Percentiles rank a stretch among this genome's conserved stretches.
Conservation (phyloP, 2,113 vertebrate species). For the Buteo buteo region DNA sequence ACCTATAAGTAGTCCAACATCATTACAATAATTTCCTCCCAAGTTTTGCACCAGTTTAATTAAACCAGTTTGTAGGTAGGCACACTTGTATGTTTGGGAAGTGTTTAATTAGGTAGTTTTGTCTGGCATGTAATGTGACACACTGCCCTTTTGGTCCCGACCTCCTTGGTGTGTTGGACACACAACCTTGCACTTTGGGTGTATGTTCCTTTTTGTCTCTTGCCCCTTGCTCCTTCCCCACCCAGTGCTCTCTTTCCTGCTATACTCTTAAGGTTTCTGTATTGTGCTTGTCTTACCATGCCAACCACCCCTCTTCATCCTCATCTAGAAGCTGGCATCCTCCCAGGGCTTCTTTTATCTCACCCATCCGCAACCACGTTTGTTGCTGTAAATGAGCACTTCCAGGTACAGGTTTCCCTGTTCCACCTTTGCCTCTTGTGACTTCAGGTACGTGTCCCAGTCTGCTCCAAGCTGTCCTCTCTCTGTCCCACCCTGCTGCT, state of each 20-base stretch:
- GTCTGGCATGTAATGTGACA: neutral
- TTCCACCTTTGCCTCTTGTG: neutral
- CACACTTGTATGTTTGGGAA: neutral
- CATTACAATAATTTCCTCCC: neutral
- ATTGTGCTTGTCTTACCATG: neutral
- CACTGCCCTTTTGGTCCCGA: neutral
- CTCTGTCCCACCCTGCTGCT: neutral
- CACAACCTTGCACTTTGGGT: neutral
- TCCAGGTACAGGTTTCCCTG: neutral
- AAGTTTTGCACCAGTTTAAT: neutral
- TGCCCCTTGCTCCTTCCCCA: neutral
- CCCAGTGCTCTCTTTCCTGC: neutral
- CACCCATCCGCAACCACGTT: accelerated
- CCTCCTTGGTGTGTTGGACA: neutral
- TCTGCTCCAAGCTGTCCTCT: neutral
- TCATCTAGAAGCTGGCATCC: neutral
- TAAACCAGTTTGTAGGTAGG: neutral
- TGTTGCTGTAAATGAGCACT: neutral
- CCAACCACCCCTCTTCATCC: neutral
- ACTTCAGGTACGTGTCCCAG: neutral
- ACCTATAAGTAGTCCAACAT: neutral
- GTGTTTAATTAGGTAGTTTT: neutral
- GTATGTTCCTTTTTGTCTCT: neutral
- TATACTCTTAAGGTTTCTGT: neutral
- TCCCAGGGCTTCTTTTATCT: neutral